Base-by-base conservation (phyloP, 30 jellyfish, hydroid and myxozoan species). In the Chironex yamaguchii region DNA sequence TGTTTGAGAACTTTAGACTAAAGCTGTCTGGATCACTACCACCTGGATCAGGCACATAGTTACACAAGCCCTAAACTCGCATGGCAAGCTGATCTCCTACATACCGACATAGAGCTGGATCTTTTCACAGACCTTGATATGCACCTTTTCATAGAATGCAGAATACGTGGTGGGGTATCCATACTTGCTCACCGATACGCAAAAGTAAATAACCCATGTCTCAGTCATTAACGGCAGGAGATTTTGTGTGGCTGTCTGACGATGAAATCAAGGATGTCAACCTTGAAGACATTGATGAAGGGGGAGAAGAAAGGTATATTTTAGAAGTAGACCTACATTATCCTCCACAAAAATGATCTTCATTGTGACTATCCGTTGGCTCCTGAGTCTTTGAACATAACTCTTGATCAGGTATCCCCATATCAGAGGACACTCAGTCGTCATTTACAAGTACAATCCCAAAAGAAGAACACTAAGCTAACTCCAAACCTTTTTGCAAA, bases 361-460 rank as follows among this genome's bases (percentile, higher is more conserved):
- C 96, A 90, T 78, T 71, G 51, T 4, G 96, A 90, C 62, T 82
- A 82, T 34, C 97, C 96, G 51, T 36, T 90, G 33, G 96, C 89
- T 0, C 73, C 96, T 12, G 96, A 90, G 42, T 32, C 82, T 58
- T 3, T 86, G 0, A 17, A 4, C 0, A 84, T 88, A 0, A 66
- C 65, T 36, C 58, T 33, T n/a, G 82, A 87, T 3, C 66, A 66
- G 93, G 33, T 87, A 25, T 76, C 88, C 4, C 34, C 34, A 1
- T 50, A 65, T 36, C 32, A 71, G 17, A 36, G 29, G 2, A 17
- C 51, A 32, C 31, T 82, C 6, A 79, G 69, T 25, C 6, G 79
- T 1, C 50, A 82, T 67, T n/a, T n/a, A n/a, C n/a, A n/a, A n/a
- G n/a, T n/a, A n/a, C n/a, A n/a, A n/a, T n/a, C n/a, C n/a, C n/a